phyloP scores from a whole-genome alignment of 2,888 invertebrate genomes.

The Ctenicera cuprea region DNA sequence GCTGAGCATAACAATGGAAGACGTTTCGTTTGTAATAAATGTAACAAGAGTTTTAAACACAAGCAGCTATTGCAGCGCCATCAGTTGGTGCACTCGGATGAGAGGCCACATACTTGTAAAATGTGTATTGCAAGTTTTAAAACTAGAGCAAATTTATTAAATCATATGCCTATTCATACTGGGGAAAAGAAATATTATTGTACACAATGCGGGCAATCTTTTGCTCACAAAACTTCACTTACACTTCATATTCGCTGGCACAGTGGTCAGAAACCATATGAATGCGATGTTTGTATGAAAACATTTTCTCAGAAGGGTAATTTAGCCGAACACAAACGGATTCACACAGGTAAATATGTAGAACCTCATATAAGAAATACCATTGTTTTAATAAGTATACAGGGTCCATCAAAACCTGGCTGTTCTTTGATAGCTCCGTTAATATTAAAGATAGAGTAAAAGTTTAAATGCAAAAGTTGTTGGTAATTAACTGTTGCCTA shows the following conservation, averaged over 20 bases:
- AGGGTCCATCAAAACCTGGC: too few species aligned
- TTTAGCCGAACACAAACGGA: conserved; percentile 84
- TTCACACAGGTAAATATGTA: conserved; percentile 76
- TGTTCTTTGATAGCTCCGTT: too few species aligned
- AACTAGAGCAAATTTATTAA: conserved; percentile 82
- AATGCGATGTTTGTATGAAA: conserved; percentile 82
- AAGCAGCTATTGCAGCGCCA: conserved; percentile 84
- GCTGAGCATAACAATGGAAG: conserved; percentile 79
- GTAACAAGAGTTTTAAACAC: conserved; percentile 85
- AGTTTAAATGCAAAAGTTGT: too few species aligned
- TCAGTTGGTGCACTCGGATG: conserved; percentile 85
- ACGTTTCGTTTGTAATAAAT: conserved; percentile 84
- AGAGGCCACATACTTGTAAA: conserved; percentile 79
- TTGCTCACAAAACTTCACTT: conserved; percentile 86
- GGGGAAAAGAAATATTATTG: conserved; percentile 83
- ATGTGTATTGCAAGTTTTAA: conserved; percentile 79
- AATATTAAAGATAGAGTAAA: too few species aligned
- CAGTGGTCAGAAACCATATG: conserved; percentile 81
- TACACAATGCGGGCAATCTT: conserved; percentile 82
- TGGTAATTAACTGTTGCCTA: too few species aligned
- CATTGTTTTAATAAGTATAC: too few species aligned
- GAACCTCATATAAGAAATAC: too few species aligned
- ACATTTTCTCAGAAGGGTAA: conserved; percentile 87
- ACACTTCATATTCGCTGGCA: conserved; percentile 85
- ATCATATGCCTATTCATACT: conserved; percentile 83